Base-by-base conservation (phyloP, 2,888 invertebrate species). In the Drosophila ezoana region DNA sequence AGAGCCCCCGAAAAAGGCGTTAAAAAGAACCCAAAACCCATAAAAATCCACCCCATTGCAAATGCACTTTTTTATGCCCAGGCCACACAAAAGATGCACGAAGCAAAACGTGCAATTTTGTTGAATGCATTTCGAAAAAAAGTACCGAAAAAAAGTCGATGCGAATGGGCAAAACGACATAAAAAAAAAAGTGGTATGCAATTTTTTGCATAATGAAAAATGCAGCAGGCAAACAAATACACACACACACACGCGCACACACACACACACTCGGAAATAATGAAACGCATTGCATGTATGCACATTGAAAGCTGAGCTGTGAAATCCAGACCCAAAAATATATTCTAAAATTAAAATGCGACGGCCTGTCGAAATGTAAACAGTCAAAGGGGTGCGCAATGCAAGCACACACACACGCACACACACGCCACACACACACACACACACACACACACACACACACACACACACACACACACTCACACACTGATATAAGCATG, bases 191-290 rank as follows among this genome's bases (percentile, higher is more conserved):
- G 70, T 75, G 79, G 77, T 79, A 88, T 85, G 89, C 84, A 89
- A 79, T 82, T 81, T 85, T 79, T 87, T 85, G 85, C 87, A 85
- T 85, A 85, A 85, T 87, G 87, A 87, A 85, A 85, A 88, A 86
- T 81, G 87, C 89, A 87, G 84, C 84, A 87, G 87, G 88, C 89
- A 82, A 75, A 72, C 49, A 72, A 38, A 63, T 33, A 56, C 45
- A 60, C 49, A 59, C 38, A 54, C 45, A 57, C 32, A 62, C 56
- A 53, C 28, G 35, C 18, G 44, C 44, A 53, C 18, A 53, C 37
- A 54, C 20, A 51, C 37, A 48, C n/a, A 66, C 33, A 59, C 6
- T 8, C 18, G 41, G 51, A 33, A 65, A 85, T 85, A 81, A 85
- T 81, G 86, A 64, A 79, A 79, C 81, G 78, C 78, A 81, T 63